Base-by-base conservation (phyloP, 2,113 vertebrate species). In the Lepus europaeus region DNA sequence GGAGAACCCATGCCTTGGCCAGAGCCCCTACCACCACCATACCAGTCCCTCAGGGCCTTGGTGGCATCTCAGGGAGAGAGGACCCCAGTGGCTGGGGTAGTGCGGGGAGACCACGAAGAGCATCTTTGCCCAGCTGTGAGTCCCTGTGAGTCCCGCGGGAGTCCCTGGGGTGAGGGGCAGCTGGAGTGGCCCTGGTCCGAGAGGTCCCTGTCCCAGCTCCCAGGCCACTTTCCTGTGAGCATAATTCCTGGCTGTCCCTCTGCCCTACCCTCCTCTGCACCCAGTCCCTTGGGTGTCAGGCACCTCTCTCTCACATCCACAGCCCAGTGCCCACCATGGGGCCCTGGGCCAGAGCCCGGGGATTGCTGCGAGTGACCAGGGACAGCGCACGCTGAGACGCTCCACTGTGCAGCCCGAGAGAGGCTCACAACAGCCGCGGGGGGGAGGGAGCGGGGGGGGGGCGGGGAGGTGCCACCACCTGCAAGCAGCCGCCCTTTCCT, bases 311-410 rank as follows among this genome's bases (percentile, higher is more conserved):
- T 39, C 56, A 6, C 8, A 29, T 36, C 51, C 80, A 6, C 3
- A 19, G 20, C 20, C 45, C 22, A 31, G 49, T 9, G 20, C 25
- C 63, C 66, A 63, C 12, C 53, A 59, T 4, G 14, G n/a, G 23
- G 84, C 49, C 72, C 11, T 0, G 1, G 29, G 49, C 0, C 13
- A 39, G 27, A n/a, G 6, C 13, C 51, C n/a, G 13, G 89, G 53
- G 77, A 33, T 39, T 0, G 0, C 12, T 2, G 9, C 7, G 29
- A 0, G 0, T 11, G 51, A 59, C 33, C 19, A 6, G 33, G 33
- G 61, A 33, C 5, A 36, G 70, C 49, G 70, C 51, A 19, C 2
- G 6, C 1, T 0, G 0, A 1, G 3, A 23, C 10, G 9, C 2
- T 25, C 76, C 31, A 19, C 17, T 49, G 36, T 82, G 25, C 16